phyloP scores from a whole-genome alignment of 2,888 invertebrate species.

The Rhagonycha lutea region DNA sequence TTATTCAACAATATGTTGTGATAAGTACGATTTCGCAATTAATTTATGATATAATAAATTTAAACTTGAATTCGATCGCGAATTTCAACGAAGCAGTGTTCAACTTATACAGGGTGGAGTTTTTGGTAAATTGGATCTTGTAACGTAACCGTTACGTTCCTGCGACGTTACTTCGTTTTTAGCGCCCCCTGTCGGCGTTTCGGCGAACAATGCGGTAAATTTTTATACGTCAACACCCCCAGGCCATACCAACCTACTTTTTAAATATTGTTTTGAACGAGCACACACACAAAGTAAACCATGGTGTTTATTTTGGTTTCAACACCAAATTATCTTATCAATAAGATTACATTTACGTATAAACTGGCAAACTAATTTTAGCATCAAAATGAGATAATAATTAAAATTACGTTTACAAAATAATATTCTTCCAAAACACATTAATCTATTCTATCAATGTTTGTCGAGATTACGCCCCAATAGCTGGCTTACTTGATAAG shows the following conservation, averaged over 20 bases:
- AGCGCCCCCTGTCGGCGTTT: not conserved
- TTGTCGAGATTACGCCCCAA: not conserved
- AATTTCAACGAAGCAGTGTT: not conserved
- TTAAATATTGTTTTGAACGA: constrained; percentile 15
- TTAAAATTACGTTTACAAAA: constrained; percentile 13
- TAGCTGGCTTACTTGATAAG: not conserved
- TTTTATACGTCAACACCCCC: not conserved
- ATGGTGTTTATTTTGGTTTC: constrained; percentile 22
- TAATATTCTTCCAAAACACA: not conserved
- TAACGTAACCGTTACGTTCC: not conserved
- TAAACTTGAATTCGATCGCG: not conserved
- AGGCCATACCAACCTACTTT: not conserved
- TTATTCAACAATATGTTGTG: not conserved
- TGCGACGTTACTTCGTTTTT: not conserved
- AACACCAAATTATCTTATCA: constrained; percentile 27
- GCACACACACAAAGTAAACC: constrained; percentile 22
- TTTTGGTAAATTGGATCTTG: too few relatives aligned
- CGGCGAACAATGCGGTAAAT: too few relatives aligned
- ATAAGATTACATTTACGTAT: constrained; percentile 22
- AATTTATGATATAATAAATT: not conserved
- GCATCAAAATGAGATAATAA: constrained; percentile 21
- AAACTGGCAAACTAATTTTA: constrained; percentile 24
- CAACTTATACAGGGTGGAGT: too few relatives aligned
- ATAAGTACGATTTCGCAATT: not conserved
- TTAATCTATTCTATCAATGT: not conserved